Conservation (phyloP, 2,888 invertebrate genomes). For the Lathronympha strigana region DNA sequence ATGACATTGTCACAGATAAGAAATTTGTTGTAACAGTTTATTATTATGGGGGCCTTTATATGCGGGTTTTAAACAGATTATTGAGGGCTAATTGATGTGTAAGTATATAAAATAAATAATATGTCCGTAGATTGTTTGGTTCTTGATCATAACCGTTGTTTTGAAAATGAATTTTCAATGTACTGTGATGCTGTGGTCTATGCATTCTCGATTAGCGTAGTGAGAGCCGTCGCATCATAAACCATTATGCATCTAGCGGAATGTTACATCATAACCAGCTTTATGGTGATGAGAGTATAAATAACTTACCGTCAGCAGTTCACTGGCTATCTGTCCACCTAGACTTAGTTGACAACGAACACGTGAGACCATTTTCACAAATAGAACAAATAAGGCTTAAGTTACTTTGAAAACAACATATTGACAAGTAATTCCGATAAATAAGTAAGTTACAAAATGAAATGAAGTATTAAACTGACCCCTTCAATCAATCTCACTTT, state of each 20-base stretch:
- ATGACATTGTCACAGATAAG: too few relatives aligned
- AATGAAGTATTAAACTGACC: too few relatives aligned
- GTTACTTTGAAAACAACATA: too few relatives aligned
- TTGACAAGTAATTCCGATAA: too few relatives aligned
- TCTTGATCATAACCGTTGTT: too few relatives aligned
- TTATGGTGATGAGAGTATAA: slow-evolving; percentile 58
- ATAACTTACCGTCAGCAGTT: slow-evolving; percentile 53
- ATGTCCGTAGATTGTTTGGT: not conserved
- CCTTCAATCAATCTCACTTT: too few relatives aligned
- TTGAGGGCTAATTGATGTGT: too few relatives aligned
- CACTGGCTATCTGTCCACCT: slow-evolving; percentile 27
- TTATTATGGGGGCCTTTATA: too few relatives aligned
- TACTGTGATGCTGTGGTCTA: not conserved
- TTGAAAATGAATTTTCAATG: not conserved
- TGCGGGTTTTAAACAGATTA: too few relatives aligned
- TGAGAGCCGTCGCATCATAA: slow-evolving; percentile 16
- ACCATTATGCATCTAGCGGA: slow-evolving; percentile 25
- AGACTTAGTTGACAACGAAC: slow-evolving; percentile 25
- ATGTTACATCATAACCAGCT: slow-evolving; percentile 39
- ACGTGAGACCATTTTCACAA: slow-evolving; percentile 1
- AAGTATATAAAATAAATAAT: too few relatives aligned
- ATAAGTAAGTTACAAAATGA: too few relatives aligned
- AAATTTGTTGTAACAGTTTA: too few relatives aligned
- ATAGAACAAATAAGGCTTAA: not conserved
- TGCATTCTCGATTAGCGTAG: slow-evolving; percentile 8